These are phyloP conservation scores for Thelaira solivaga DNA, from an alignment of 2,888 invertebrate species.

Conservation along the genomic window DNA sequence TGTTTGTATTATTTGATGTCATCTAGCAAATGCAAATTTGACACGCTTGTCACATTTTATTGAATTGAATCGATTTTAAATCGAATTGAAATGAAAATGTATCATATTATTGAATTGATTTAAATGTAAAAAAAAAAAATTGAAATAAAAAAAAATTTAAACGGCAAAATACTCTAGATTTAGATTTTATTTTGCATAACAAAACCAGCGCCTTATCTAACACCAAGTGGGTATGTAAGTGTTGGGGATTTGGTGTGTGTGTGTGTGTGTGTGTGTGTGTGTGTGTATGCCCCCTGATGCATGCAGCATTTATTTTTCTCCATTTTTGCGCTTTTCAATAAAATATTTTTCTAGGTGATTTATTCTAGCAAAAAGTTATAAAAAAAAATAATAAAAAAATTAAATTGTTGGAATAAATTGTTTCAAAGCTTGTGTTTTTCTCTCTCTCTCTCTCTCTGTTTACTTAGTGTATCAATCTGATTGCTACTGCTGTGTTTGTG, in stretches of 20 bases:
- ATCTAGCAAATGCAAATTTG: conserved; percentile 63
- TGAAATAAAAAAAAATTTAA: background rate
- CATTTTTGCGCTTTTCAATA: conserved; percentile 31
- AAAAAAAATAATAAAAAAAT: background rate
- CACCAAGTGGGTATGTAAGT: background rate
- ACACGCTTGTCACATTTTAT: conserved; percentile 65
- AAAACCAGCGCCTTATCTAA: conserved; percentile 9
- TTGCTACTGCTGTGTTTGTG: too few species aligned
- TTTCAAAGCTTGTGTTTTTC: too few species aligned
- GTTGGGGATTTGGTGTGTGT: background rate
- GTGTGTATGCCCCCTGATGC: conserved; percentile 15
- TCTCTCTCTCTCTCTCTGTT: too few species aligned
- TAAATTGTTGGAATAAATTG: conserved; percentile 31
- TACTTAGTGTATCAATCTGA: background rate
- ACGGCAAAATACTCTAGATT: conserved; percentile 4
- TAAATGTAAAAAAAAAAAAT: conserved; percentile 20
- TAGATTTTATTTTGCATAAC: conserved; percentile 26
- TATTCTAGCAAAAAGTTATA: conserved; percentile 37
- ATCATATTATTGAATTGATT: conserved; percentile 60
- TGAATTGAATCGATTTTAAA: conserved; percentile 62
- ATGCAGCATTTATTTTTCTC: conserved; percentile 2
- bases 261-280: conserved; percentile 4
- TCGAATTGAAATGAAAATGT: conserved; percentile 63
- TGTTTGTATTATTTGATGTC: conserved; percentile 52
- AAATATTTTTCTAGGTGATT: conserved; percentile 62